These are phyloP conservation scores for Gephyroberyx darwinii DNA, from an alignment of 2,797 vertebrate species.

Conservation along the genomic window DNA sequence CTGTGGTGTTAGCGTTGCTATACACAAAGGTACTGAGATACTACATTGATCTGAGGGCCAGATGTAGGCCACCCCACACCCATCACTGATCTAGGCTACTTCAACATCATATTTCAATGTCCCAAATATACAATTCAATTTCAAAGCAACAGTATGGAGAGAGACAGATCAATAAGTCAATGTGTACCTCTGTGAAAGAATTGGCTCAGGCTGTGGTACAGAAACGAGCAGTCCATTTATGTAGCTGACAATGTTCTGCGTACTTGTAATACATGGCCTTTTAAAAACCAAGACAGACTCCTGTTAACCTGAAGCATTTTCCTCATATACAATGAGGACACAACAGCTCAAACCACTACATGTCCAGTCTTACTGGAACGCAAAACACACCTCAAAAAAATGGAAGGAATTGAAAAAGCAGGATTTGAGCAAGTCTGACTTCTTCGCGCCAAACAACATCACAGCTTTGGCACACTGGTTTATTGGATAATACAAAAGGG, in stretches of 20 bases:
- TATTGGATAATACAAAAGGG: constrained; percentile 46
- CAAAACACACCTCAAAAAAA: constrained; percentile 34
- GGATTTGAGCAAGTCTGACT: constrained; percentile 37
- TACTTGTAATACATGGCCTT: neutral
- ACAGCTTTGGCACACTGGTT: constrained; percentile 48
- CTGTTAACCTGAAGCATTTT: neutral
- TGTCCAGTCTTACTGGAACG: constrained; percentile 17
- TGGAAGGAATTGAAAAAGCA: constrained; percentile 1
- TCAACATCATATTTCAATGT: constrained; percentile 18
- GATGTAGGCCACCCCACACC: neutral
- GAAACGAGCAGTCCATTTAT: neutral
- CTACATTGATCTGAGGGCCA: neutral
- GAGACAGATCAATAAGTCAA: constrained; percentile 15
- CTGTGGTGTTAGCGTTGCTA: too few relatives aligned
- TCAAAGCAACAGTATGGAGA: constrained; percentile 20
- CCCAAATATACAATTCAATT: neutral
- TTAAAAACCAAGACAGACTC: neutral
- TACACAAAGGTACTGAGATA: neutral
- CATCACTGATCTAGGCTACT: constrained; percentile 3
- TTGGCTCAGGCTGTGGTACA: neutral
- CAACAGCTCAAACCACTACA: neutral
- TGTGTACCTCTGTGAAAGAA: neutral
- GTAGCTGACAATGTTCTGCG: neutral
- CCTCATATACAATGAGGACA: neutral
- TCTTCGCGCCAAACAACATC: constrained; percentile 43